Evolutionary conservation across 2,888 invertebrate species (phyloP).

Genomic region (Ophraella communa): DNA sequence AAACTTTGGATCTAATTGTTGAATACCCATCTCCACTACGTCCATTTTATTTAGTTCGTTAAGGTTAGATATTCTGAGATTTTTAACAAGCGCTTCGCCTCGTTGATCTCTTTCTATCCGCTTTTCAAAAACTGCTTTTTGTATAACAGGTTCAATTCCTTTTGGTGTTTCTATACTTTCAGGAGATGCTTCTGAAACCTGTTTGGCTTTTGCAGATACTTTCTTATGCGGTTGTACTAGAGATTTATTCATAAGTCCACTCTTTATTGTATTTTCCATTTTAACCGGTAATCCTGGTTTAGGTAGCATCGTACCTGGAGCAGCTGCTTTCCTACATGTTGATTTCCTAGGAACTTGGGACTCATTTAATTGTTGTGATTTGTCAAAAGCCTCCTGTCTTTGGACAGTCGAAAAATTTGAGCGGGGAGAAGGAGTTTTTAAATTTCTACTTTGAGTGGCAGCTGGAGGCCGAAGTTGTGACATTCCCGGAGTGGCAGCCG

Average conservation of each 20-base stretch:
- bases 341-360: neutral
- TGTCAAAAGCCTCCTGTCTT: neutral
- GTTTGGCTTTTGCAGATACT: slow-evolving; percentile 32
- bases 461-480: neutral
- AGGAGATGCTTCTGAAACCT: slow-evolving; percentile 14
- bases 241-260: slow-evolving; percentile 15
- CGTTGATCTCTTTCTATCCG: slow-evolving; percentile 48
- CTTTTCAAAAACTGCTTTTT: slow-evolving; percentile 48
- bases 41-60: slow-evolving; percentile 28
- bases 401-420: neutral
- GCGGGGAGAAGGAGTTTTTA: neutral
- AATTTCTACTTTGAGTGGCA: neutral
- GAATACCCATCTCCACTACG: slow-evolving; percentile 15
- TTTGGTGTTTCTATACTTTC: slow-evolving; percentile 41
- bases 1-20: slow-evolving; percentile 23
- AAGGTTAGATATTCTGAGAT: slow-evolving; percentile 41
- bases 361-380: neutral
- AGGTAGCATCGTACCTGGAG: neutral
- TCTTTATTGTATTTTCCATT: neutral
- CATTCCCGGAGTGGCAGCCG: too few relatives aligned
- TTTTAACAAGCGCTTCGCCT: slow-evolving; percentile 44
- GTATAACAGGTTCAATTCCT: slow-evolving; percentile 46
- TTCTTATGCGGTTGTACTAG: slow-evolving; percentile 17
- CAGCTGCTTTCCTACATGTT: neutral
- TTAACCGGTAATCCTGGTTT: neutral